A percentile compares a stretch with the other conserved stretches of the same genome.
Conservation (phyloP, 1,140 invertebrate genomes). For the Caenorhabditis tropicalis region DNA sequence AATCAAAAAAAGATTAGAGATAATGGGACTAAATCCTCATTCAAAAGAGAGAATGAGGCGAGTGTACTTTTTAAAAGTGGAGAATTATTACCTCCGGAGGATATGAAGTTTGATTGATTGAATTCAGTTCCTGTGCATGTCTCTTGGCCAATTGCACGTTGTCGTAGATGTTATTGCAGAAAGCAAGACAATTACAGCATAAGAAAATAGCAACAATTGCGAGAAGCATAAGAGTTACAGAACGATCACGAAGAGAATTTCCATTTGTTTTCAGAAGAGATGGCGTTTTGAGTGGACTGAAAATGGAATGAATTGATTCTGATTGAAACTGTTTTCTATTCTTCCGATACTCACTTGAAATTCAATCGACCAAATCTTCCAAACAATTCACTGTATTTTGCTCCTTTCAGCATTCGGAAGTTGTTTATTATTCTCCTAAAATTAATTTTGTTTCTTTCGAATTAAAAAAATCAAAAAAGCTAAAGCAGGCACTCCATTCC, state of each 20-base stretch:
- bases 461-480: not conserved
- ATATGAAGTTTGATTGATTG: not conserved
- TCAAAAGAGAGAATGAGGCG: not conserved
- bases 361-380: conserved; percentile 65
- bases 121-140: not conserved
- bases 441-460: not conserved
- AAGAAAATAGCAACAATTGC: conserved; percentile 71
- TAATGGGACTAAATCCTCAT: not conserved
- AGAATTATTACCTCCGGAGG: not conserved
- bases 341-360: conserved; percentile 47
- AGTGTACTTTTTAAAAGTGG: not conserved
- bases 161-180: conserved; percentile 70
- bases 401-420: conserved; percentile 67
- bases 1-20: not conserved
- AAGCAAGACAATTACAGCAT: conserved; percentile 69
- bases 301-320: not conserved
- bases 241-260: conserved; percentile 66
- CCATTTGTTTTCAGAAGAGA: conserved; percentile 66
- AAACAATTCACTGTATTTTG: conserved; percentile 69
- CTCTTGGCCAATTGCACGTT: conserved; percentile 36
- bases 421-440: conserved; percentile 57
- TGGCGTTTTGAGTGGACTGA: conserved; percentile 55
- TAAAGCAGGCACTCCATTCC: conserved; percentile 38
- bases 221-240: conserved; percentile 70
- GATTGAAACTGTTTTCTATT: not conserved